phyloP scores from a whole-genome alignment of 2,797 vertebrate species.

The Glyptemys insculpta region DNA sequence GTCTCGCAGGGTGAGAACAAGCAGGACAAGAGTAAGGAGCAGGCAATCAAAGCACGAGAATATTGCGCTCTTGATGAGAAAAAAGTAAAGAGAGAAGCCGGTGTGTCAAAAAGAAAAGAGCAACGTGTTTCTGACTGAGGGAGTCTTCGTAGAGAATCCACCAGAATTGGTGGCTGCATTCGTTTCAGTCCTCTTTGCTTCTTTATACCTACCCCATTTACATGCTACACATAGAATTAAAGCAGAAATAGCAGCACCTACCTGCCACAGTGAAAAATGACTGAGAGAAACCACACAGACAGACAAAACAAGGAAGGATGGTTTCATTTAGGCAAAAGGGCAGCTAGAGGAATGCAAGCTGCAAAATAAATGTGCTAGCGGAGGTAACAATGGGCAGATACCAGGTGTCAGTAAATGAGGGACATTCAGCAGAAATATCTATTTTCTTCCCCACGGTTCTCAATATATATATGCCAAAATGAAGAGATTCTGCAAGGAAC shows the following conservation, averaged over 20 bases:
- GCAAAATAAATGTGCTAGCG: neutral
- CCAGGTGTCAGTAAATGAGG: neutral
- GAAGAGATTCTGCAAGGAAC: neutral
- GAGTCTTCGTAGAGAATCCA: neutral
- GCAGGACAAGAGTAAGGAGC: neutral
- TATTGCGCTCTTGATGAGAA: neutral
- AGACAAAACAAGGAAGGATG: neutral
- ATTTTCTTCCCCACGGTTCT: neutral
- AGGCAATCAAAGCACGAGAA: accelerated
- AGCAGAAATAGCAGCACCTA: neutral
- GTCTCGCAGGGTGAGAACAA: neutral
- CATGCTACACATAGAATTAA: neutral
- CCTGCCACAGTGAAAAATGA: slow-evolving; percentile 30
- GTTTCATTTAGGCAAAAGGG: neutral
- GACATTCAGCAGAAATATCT: neutral
- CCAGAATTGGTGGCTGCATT: neutral
- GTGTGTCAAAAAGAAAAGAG: neutral
- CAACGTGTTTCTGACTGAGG: neutral
- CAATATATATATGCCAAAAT: neutral
- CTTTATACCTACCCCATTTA: neutral
- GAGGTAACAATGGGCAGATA: neutral
- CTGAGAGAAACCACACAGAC: neutral
- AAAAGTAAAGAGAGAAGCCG: neutral
- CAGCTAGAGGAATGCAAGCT: slow-evolving; percentile 5
- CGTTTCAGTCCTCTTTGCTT: neutral